These are phyloP conservation scores for Phocides pigmalion DNA, from an alignment of 1,140 invertebrate genomes.

Conservation along the genomic window DNA sequence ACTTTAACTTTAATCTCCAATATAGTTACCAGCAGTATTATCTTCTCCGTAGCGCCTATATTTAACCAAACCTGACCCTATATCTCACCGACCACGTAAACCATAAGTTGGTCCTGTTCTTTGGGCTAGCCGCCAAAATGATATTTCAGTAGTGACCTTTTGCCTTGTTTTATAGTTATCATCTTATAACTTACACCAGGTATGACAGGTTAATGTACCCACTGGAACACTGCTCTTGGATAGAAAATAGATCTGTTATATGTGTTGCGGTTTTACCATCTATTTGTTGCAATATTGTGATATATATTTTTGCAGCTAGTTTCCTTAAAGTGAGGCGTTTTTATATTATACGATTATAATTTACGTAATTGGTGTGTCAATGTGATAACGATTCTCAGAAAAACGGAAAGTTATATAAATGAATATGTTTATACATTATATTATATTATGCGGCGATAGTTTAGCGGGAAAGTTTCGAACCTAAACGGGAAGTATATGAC, in stretches of 20 bases:
- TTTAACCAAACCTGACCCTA: slow-evolving; percentile 8
- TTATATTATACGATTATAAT: too few species aligned
- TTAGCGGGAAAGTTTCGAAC: too few species aligned
- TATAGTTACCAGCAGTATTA: not conserved
- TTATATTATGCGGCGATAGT: too few species aligned
- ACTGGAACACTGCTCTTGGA: slow-evolving; percentile 21
- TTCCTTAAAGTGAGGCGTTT: too few species aligned
- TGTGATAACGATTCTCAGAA: too few species aligned
- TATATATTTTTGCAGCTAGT: too few species aligned
- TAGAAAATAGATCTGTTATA: slow-evolving; percentile 27
- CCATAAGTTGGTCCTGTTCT: slow-evolving; percentile 16
- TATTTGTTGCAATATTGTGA: too few species aligned
- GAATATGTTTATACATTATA: too few species aligned
- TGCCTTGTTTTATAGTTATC: slow-evolving; percentile 31
- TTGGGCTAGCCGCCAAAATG: slow-evolving; percentile 28
- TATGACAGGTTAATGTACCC: slow-evolving; percentile 33
- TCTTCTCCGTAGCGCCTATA: not conserved
- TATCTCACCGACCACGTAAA: slow-evolving; percentile 23
- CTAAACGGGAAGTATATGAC: too few species aligned
- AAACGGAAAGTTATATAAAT: too few species aligned
- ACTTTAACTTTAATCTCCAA: not conserved
- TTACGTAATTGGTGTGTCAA: too few species aligned
- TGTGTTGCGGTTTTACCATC: too few species aligned
- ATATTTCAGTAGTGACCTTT: slow-evolving; percentile 32
- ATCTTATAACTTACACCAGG: slow-evolving; percentile 36